Base-by-base conservation (phyloP, 2,888 invertebrate species). In the Lobophora halterata region DNA sequence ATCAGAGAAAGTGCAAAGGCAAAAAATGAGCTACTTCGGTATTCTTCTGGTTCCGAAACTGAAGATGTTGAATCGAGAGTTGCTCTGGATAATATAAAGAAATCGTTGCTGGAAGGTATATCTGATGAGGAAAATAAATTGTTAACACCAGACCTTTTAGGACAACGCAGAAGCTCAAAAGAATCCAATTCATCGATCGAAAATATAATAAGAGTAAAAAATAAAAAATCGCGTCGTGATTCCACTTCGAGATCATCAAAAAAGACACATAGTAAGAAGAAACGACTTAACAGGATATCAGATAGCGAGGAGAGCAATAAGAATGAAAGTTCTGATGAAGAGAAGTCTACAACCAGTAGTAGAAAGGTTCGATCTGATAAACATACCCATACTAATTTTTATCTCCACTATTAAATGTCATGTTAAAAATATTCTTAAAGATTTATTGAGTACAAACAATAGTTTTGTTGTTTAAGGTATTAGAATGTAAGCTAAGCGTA, bases 41-140 rank as follows among this genome's bases (percentile, higher is more conserved):
- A 76, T 49, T 77, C 79, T 19, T 78, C 80, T 13, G 79, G 79
- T 54, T 85, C 86, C 3, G 86, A 81, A 24, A 70, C 73, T 24
- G 80, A 79, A 33, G 78, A 80, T 65, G 76, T 80, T 42, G 49
- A 67, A 31, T 46, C 74, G 8, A 63, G 42, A 44, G 56, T 49
- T 55, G 61, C 52, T 5, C 50, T 71, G 3, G 71, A 71, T 40
- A 54, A 71, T 29, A 72, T 77, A n/a, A 71, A 50, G 18, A 20
- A 42, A 20, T 50, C 57, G n/a, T 57, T 78, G 25, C 55, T 78
- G 2, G 55, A 52, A 14, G 50, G 49, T 12, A 27, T 32, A 26
- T 65, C 69, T 11, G 64, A 65, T 46, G 72, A 75, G 28, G 66
- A 72, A 33, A 53, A 46, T 6, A 44, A 33, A 28, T 37, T 33